A percentile compares a stretch with the other conserved stretches of the same genome.
Conservation (phyloP, 1,140 invertebrate genomes). For the Apis dorsata region DNA sequence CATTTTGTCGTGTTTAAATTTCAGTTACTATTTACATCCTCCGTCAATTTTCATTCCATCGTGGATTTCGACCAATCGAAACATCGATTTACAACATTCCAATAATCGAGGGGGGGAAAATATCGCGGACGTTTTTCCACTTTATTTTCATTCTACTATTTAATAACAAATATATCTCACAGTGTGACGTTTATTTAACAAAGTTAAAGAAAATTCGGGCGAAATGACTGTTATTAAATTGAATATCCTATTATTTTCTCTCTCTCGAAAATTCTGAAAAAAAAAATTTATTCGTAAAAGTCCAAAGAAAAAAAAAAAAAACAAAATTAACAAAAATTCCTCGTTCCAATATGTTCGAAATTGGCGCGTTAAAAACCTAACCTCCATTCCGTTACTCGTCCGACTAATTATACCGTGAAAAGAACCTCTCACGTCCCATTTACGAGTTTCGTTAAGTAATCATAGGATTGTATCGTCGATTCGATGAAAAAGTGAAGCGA, state of each 20-base stretch:
- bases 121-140: neutral
- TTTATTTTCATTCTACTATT: neutral
- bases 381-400: neutral
- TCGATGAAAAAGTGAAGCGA: neutral
- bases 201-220: neutral
- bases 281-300: too few relatives aligned
- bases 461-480: neutral
- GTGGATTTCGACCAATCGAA: neutral
- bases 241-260: too few relatives aligned
- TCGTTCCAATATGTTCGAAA: neutral
- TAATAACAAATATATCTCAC: neutral
- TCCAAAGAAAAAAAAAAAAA: too few relatives aligned
- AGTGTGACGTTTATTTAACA: neutral
- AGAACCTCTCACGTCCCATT: neutral
- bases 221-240: neutral
- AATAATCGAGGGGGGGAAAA: neutral
- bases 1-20: neutral
- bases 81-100: neutral
- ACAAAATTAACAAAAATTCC: too few relatives aligned
- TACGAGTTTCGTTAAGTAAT: constrained; percentile 11
- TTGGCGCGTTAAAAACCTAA: neutral
- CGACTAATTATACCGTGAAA: constrained; percentile 5
- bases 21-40: neutral
- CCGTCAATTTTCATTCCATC: neutral
- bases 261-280: too few relatives aligned